A percentile compares a stretch with the other conserved stretches of the same genome.
phyloP scores from a whole-genome alignment of 1,140 invertebrate species.

The Drosophila dunni region DNA sequence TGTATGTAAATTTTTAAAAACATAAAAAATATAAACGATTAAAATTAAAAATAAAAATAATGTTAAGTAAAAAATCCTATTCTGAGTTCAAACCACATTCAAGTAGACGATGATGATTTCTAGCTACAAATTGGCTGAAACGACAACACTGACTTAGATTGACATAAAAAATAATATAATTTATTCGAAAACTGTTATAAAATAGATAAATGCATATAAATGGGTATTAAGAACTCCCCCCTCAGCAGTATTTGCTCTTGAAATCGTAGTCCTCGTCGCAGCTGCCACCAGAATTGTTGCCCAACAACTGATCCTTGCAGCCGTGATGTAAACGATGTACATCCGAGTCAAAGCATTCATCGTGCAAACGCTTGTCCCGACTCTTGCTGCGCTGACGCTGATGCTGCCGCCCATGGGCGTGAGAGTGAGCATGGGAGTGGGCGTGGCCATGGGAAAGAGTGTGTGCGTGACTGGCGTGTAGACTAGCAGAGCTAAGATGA shows the following conservation, averaged over 20 bases:
- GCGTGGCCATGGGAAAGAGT: slow-evolving; percentile 26
- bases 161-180: background rate
- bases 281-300: slow-evolving; percentile 49
- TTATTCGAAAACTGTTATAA: slow-evolving; percentile 15
- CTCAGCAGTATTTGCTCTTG: slow-evolving; percentile 69
- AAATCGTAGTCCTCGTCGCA: slow-evolving; percentile 75
- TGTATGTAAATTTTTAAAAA: background rate
- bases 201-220: slow-evolving; percentile 12
- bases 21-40: background rate
- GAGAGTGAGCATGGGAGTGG: slow-evolving; percentile 24
- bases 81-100: background rate
- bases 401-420: slow-evolving; percentile 40
- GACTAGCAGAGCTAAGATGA: slow-evolving; percentile 26
- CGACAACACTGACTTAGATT: background rate
- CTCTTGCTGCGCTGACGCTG: slow-evolving; percentile 76
- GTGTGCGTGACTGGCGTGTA: slow-evolving; percentile 28
- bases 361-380: slow-evolving; percentile 71
- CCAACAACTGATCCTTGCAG: slow-evolving; percentile 69
- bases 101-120: background rate
- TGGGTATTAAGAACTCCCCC: background rate
- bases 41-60: too few species aligned
- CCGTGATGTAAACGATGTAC: slow-evolving; percentile 76
- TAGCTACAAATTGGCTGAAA: too few species aligned
- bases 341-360: slow-evolving; percentile 78
- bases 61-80: too few species aligned